Evolutionary conservation across 2,888 invertebrate genomes (phyloP), one percentile per base, ranked within the genome.

Genomic region (Drosophila cognata): DNA sequence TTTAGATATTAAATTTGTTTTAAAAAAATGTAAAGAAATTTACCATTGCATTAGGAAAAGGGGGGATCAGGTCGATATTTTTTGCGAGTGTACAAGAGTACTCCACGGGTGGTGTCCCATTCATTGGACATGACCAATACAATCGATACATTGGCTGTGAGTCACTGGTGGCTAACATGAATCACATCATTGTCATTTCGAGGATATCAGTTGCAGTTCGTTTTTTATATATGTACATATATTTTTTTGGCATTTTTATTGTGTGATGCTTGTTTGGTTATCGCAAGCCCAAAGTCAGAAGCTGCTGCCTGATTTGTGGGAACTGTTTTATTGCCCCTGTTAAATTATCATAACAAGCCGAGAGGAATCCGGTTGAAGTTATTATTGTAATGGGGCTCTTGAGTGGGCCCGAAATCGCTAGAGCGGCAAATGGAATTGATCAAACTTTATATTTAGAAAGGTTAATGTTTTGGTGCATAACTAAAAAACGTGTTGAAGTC

Each of bases 111-210:
- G 64, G 46, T 70, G 67, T 55, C 59, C 68, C 64, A 66, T 68
- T 70, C 71, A 61, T 55, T 76, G 51, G 36, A 64, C 63, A 67
- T 64, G 71, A 58, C 25, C 8, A 51, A 31, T 52, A 60, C 55
- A 48, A 46, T 64, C 41, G 35, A 60, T 59, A 52, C 35, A 52
- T 57, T 48, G 46, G 38, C 64, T 55, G 36, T 81, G 86, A 84
- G 55, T 82, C 88, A 88, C 68, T 29, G 11, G 8, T 36, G 10
- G 28, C 38, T 38, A 56, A 56, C 70, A 71, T 83, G 87, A 88
- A 59, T 88, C 89, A 86, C 48, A 56, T 43, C 53, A 43, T 48
- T 70, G 72, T 70, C 64, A 53, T 52, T 58, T 67, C n/a, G n/a
- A 58, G 35, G 25, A 51, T 83, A 70, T 77, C 57, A 80, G 31